These are phyloP conservation scores for Meloe dianella DNA, from an alignment of 2,888 invertebrate species.

Conservation along the genomic window DNA sequence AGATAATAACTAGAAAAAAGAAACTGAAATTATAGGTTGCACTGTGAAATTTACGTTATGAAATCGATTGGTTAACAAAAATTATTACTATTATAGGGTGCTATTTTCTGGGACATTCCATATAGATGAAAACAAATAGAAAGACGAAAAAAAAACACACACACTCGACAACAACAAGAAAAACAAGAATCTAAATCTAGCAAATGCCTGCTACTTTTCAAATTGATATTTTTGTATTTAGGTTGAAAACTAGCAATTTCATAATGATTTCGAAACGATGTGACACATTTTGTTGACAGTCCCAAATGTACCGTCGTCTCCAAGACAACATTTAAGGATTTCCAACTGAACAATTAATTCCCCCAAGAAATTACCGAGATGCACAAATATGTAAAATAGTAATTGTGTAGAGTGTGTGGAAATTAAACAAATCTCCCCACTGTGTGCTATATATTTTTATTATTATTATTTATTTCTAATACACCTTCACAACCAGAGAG, in stretches of 20 bases:
- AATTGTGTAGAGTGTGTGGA: background rate
- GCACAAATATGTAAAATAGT: background rate
- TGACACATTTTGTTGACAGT: constrained; percentile 7
- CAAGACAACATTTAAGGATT: constrained; percentile 1
- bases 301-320: background rate
- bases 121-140: background rate
- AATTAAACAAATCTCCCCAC: background rate
- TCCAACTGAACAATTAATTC: background rate
- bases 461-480: background rate
- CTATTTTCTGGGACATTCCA: background rate
- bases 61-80: background rate
- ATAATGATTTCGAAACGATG: constrained; percentile 10
- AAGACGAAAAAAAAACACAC: background rate
- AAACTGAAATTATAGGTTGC: background rate
- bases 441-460: background rate
- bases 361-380: constrained; percentile 1
- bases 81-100: background rate
- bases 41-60: background rate
- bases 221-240: constrained; percentile 11
- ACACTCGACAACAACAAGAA: background rate
- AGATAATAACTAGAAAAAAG: background rate
- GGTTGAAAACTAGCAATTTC: constrained; percentile 10
- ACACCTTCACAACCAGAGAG: background rate
- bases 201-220: constrained; percentile 3
- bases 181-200: constrained; percentile 6